Evolutionary conservation across 2,888 invertebrate species (phyloP).

Genomic region (Lithophane socia): DNA sequence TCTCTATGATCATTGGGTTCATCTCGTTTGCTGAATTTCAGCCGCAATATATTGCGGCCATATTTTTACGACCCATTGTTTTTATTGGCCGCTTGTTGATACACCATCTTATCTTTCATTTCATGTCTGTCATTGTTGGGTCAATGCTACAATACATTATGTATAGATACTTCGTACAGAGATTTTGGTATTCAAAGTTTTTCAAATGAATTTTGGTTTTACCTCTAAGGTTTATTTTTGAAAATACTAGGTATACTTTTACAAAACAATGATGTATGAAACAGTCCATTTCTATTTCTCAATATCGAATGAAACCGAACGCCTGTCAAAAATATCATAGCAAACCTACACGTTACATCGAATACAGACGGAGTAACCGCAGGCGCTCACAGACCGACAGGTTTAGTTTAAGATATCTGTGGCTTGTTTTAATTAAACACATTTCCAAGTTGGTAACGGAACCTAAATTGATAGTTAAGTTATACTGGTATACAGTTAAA

Average conservation of each 20-base stretch:
- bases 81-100: constrained; percentile 54
- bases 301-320: constrained; percentile 23
- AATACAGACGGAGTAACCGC: constrained; percentile 31
- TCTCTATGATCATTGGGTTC: constrained; percentile 26
- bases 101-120: constrained; percentile 47
- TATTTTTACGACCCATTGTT: constrained; percentile 48
- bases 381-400: constrained; percentile 55
- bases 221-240: background rate
- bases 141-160: constrained; percentile 24
- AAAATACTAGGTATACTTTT: too few relatives aligned
- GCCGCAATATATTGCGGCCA: constrained; percentile 36
- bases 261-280: background rate
- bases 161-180: background rate
- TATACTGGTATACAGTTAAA: constrained; percentile 13
- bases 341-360: constrained; percentile 45
- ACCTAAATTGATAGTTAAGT: constrained; percentile 38
- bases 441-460: constrained; percentile 27
- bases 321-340: constrained; percentile 61
- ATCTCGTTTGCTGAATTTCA: constrained; percentile 36
- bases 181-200: background rate
- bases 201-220: background rate
- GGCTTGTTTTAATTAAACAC: constrained; percentile 55
- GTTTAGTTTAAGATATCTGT: constrained; percentile 28
- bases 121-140: constrained; percentile 39
- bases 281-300: background rate